phyloP scores from a whole-genome alignment of 2,888 invertebrate genomes.

The Ochropacha duplaris region DNA sequence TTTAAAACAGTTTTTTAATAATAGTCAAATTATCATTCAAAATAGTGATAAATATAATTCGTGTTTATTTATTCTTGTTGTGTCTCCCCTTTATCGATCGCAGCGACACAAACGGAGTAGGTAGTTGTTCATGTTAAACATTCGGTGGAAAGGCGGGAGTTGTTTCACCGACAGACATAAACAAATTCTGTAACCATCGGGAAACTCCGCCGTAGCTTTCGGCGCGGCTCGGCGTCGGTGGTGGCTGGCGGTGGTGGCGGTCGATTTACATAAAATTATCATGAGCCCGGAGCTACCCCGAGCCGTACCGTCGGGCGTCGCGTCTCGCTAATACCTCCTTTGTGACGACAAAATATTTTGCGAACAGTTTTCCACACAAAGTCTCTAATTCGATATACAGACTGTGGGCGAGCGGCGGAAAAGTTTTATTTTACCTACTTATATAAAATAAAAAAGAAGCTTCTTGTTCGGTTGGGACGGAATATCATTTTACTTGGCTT shows the following conservation, averaged over 20 bases:
- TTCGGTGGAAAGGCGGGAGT: slow-evolving; percentile 21
- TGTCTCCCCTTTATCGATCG: slow-evolving; percentile 19
- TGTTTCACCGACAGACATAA: slow-evolving; percentile 62
- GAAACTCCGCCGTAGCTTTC: slow-evolving; percentile 53
- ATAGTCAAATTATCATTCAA: too few relatives aligned
- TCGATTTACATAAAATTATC: slow-evolving; percentile 63
- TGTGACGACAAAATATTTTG: slow-evolving; percentile 81
- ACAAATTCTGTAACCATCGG: slow-evolving; percentile 60
- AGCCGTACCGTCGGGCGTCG: not conserved
- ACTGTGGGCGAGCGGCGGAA: slow-evolving; percentile 38
- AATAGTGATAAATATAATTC: too few relatives aligned
- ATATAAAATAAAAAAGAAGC: not conserved
- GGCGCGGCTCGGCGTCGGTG: slow-evolving; percentile 32
- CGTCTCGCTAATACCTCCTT: slow-evolving; percentile 64
- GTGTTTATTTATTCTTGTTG: not conserved
- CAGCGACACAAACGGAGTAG: slow-evolving; percentile 8
- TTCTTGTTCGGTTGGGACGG: not conserved
- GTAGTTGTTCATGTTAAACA: slow-evolving; percentile 18
- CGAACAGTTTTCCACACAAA: slow-evolving; percentile 80
- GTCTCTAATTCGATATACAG: slow-evolving; percentile 74
- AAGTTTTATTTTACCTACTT: slow-evolving; percentile 44
- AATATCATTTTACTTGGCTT: not conserved
- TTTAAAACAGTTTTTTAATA: too few relatives aligned
- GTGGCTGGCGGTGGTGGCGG: slow-evolving; percentile 34
- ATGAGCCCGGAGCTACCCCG: slow-evolving; percentile 14